These are phyloP conservation scores for Nerophis lumbriciformis DNA, from an alignment of 2,113 vertebrate genomes.

Conservation along the genomic window DNA sequence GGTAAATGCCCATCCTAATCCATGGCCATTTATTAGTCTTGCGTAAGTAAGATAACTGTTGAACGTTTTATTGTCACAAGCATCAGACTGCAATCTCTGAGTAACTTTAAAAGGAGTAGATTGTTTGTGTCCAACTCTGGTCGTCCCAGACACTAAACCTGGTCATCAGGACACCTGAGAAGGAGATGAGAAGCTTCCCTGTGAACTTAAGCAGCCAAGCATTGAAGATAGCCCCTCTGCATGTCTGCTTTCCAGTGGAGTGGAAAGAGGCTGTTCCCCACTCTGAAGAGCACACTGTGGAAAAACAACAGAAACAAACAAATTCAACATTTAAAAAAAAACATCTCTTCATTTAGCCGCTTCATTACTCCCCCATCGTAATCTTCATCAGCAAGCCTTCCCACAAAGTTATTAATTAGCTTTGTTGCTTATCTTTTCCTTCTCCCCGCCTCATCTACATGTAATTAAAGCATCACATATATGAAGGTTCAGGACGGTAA, in stretches of 20 bases:
- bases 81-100: slow-evolving; percentile 20
- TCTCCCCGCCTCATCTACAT: slow-evolving; percentile 43
- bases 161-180: slow-evolving; percentile 33
- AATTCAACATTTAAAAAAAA: slow-evolving; percentile 52
- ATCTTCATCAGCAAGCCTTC: background rate
- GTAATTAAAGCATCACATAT: slow-evolving; percentile 65
- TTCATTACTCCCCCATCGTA: slow-evolving; percentile 5
- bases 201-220: slow-evolving; percentile 54
- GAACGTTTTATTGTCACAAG: slow-evolving; percentile 11
- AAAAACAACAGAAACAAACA: slow-evolving; percentile 52
- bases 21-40: slow-evolving; percentile 10
- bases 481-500: slow-evolving; percentile 23
- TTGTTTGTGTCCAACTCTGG: slow-evolving; percentile 23
- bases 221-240: slow-evolving; percentile 52
- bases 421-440: slow-evolving; percentile 28
- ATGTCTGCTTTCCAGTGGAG: slow-evolving; percentile 59
- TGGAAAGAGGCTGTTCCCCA: slow-evolving; percentile 50
- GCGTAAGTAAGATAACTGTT: slow-evolving; percentile 28
- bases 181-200: slow-evolving; percentile 36
- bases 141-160: slow-evolving; percentile 38
- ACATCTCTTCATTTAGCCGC: slow-evolving; percentile 57
- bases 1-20: no score
- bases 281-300: slow-evolving; percentile 38
- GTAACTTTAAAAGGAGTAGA: slow-evolving; percentile 20
- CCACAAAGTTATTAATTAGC: slow-evolving; percentile 14